Evolutionary conservation across 2,113 vertebrate genomes (phyloP).

Genomic region (Campylorhamphus procurvoides): DNA sequence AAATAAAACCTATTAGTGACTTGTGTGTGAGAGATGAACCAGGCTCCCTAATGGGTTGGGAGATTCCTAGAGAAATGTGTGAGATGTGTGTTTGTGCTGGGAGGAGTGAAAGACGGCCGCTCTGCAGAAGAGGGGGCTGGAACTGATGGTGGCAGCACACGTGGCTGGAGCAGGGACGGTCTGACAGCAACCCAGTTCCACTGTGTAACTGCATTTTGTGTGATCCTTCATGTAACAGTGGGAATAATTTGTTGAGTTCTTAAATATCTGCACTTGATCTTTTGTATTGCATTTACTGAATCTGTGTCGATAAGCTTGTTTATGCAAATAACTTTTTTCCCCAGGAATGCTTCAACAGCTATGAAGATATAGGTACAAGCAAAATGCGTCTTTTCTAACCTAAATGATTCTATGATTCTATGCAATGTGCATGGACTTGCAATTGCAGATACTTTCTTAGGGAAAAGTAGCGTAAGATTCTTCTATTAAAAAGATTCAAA

Average conservation of each 20-base stretch:
- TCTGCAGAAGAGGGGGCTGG: neutral
- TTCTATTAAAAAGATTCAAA: neutral
- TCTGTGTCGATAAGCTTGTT: neutral
- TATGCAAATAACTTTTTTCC: neutral
- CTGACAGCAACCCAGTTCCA: neutral
- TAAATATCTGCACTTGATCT: neutral
- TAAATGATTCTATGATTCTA: neutral
- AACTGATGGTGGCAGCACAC: neutral
- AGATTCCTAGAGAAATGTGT: neutral
- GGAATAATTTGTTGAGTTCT: neutral
- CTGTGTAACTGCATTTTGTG: neutral
- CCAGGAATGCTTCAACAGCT: neutral
- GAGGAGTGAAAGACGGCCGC: rapidly evolving
- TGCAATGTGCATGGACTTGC: neutral
- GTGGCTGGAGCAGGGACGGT: neutral
- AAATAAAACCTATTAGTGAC: neutral
- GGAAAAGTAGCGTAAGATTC: neutral
- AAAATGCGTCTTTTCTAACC: neutral
- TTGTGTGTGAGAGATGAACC: neutral
- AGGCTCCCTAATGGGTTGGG: neutral
- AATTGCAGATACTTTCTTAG: neutral
- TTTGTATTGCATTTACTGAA: neutral
- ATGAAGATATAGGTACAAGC: neutral
- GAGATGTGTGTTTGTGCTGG: neutral
- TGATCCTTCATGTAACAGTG: neutral